Percentiles rank a stretch among this genome's conserved stretches.
These are phyloP conservation scores for Catalaphyllia jardinei DNA, from an alignment of 64 coral and sea anemone species.

Conservation along the genomic window DNA sequence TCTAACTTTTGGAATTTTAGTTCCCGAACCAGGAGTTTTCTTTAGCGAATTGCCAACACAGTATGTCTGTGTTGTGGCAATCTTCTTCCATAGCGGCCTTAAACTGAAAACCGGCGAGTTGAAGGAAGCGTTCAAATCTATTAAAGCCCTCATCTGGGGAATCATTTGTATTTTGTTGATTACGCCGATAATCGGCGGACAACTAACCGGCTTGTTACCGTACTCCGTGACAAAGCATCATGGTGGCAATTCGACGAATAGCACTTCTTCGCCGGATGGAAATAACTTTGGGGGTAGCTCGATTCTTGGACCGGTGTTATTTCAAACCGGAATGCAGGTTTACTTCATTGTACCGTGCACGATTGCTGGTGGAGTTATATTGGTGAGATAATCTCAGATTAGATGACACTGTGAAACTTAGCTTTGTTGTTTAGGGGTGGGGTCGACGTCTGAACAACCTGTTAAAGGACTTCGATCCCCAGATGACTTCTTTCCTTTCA, in stretches of 20 bases:
- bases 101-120: slow-evolving; percentile 79
- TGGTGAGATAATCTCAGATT: slow-evolving; percentile 37
- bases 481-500: too few relatives aligned
- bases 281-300: slow-evolving; percentile 4
- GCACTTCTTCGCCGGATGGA: background rate
- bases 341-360: slow-evolving; percentile 81
- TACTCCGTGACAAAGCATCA: slow-evolving; percentile 17
- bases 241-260: background rate
- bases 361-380: slow-evolving; percentile 70
- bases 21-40: slow-evolving; percentile 66
- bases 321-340: slow-evolving; percentile 72
- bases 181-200: slow-evolving; percentile 71
- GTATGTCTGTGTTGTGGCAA: slow-evolving; percentile 63
- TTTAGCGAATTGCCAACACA: slow-evolving; percentile 83
- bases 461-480: too few relatives aligned
- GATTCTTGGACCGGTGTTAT: slow-evolving; percentile 65
- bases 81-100: slow-evolving; percentile 77
- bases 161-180: slow-evolving; percentile 72
- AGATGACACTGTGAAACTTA: too few relatives aligned
- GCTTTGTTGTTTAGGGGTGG: too few relatives aligned
- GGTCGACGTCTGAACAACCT: too few relatives aligned
- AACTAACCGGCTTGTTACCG: slow-evolving; percentile 59
- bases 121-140: slow-evolving; percentile 63
- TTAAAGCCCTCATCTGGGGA: slow-evolving; percentile 65
- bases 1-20: slow-evolving; percentile 54